phyloP scores from a whole-genome alignment of 2,113 vertebrate genomes.

The Micronisus gabar region DNA sequence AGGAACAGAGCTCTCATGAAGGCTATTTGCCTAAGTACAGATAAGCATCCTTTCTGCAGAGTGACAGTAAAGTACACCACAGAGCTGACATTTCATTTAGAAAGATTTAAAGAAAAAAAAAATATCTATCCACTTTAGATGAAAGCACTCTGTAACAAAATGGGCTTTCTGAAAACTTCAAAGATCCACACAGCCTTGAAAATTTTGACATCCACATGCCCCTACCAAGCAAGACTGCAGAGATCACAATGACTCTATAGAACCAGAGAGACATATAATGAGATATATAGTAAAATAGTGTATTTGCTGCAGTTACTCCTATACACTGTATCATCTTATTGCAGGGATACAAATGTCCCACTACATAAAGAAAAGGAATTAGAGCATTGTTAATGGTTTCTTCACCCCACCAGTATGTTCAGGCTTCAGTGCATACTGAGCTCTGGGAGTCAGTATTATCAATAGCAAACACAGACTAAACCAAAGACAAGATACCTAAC shows the following conservation, averaged over 20 bases:
- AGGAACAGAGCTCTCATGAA: not conserved
- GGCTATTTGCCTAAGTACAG: not conserved
- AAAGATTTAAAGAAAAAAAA: not conserved
- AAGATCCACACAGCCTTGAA: not conserved
- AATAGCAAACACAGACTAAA: not conserved
- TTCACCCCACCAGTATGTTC: not conserved
- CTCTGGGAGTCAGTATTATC: not conserved
- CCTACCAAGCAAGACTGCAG: not conserved
- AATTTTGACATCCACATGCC: not conserved
- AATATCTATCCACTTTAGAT: not conserved
- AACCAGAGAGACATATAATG: not conserved
- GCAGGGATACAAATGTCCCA: not conserved
- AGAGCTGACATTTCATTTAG: not conserved
- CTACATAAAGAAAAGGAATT: not conserved
- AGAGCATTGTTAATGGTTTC: not conserved
- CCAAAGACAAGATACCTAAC: not conserved
- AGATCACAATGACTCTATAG: not conserved
- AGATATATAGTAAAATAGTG: not conserved
- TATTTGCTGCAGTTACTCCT: not conserved
- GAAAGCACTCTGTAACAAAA: not conserved
- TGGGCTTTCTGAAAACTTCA: not conserved
- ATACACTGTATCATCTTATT: not conserved
- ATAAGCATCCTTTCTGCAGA: not conserved
- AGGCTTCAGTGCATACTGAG: not conserved
- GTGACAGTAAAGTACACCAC: not conserved